These are phyloP conservation scores for Lithobates sylvaticus DNA, from an alignment of 2,797 vertebrate genomes.

Conservation along the genomic window DNA sequence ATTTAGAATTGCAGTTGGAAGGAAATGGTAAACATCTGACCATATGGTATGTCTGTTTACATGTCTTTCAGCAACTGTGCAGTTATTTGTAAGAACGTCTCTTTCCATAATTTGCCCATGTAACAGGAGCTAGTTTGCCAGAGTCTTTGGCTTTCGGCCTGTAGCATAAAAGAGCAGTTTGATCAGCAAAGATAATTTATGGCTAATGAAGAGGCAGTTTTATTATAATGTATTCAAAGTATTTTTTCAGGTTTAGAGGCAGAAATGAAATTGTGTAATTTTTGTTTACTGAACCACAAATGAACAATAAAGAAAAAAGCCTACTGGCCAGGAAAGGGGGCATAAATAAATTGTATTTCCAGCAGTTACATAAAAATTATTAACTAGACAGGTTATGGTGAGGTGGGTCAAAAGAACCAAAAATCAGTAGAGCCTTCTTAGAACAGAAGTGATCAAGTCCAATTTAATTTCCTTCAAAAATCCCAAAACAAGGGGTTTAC, in stretches of 20 bases:
- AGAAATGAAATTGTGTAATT: background rate
- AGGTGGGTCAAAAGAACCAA: no score
- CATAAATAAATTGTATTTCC: no score
- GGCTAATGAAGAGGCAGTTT: background rate
- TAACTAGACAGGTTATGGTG: no score
- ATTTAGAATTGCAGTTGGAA: background rate
- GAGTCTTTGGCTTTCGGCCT: background rate
- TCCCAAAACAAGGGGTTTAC: no score
- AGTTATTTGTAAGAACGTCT: background rate
- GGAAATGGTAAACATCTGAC: constrained; percentile 21
- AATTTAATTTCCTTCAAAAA: no score
- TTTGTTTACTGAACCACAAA: no score
- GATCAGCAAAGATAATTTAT: background rate
- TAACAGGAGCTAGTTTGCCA: background rate
- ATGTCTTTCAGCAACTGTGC: constrained; percentile 28
- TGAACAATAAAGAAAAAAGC: no score
- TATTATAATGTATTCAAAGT: background rate
- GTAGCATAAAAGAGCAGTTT: constrained; percentile 7
- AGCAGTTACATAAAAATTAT: no score
- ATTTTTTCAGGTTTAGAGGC: background rate
- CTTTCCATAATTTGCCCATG: constrained; percentile 8
- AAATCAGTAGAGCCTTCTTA: no score
- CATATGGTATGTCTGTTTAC: constrained; percentile 20
- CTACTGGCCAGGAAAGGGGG: no score
- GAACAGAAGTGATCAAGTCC: no score